These are phyloP conservation scores for Ptychodera flava DNA, from an alignment of 35 echinoderm and acorn worm genomes.

Conservation along the genomic window DNA sequence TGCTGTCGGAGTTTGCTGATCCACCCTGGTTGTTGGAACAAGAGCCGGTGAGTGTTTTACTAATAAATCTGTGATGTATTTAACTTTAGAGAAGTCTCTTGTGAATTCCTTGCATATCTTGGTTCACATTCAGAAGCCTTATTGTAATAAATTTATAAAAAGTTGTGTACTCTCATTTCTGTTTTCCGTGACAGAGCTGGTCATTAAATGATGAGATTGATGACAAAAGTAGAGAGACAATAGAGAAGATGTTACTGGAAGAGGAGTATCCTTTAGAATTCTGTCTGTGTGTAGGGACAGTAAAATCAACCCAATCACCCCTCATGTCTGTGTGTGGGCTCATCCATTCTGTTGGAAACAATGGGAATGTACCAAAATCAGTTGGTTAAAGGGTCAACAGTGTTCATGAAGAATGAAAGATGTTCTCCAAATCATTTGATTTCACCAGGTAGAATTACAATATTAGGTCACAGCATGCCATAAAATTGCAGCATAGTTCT, in stretches of 20 bases:
- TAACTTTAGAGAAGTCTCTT: no score
- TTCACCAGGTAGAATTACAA: no score
- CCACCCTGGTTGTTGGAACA: not conserved
- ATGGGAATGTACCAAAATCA: not conserved
- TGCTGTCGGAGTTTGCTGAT: not conserved
- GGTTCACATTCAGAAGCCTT: no score
- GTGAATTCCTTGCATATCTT: no score
- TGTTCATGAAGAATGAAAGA: no score
- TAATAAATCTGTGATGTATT: no score
- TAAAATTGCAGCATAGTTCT: no score
- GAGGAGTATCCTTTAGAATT: constrained; percentile 52
- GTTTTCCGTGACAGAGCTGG: not conserved
- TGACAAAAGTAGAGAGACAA: constrained; percentile 36
- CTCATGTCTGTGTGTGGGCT: not conserved
- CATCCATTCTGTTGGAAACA: not conserved
- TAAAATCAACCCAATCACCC: not conserved
- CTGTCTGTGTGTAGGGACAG: not conserved
- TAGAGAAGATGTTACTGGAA: constrained; percentile 49
- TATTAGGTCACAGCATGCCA: no score
- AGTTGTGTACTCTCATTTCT: no score
- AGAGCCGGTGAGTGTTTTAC: not conserved
- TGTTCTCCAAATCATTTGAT: no score
- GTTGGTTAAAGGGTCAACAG: no score
- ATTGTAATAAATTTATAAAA: no score
- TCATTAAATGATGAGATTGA: constrained; percentile 28